phyloP scores from a whole-genome alignment of 2,113 vertebrate genomes.

The Euleptes europaea region DNA sequence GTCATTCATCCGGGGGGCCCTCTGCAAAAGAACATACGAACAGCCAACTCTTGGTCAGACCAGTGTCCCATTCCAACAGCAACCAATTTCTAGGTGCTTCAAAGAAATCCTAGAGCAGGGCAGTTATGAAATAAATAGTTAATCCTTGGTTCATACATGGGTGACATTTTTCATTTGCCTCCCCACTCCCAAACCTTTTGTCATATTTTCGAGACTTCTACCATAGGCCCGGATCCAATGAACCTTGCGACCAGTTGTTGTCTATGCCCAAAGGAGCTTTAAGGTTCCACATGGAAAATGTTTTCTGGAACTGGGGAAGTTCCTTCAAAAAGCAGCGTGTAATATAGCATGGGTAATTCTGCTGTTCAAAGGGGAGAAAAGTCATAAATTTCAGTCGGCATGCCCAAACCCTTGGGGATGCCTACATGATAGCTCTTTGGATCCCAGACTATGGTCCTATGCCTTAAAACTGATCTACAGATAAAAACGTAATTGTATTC shows the following conservation, averaged over 20 bases:
- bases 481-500: background rate
- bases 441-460: background rate
- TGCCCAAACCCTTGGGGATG: background rate
- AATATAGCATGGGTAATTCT: background rate
- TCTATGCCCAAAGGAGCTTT: background rate
- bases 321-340: background rate
- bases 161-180: too few species aligned
- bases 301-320: background rate
- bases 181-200: background rate
- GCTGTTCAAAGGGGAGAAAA: background rate
- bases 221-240: background rate
- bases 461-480: background rate
- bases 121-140: background rate
- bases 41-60: background rate
- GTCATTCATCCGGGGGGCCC: background rate
- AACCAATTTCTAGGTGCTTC: background rate
- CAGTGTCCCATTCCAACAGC: background rate
- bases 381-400: background rate
- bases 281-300: background rate
- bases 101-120: background rate
- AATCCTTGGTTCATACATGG: background rate
- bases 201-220: background rate
- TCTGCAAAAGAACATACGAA: slow-evolving; percentile 10
- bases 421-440: background rate
- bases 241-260: background rate